Percentiles rank a stretch among this genome's conserved stretches.
These are phyloP conservation scores for Chroicocephalus ridibundus DNA, from an alignment of 2,113 vertebrate species.

Conservation along the genomic window DNA sequence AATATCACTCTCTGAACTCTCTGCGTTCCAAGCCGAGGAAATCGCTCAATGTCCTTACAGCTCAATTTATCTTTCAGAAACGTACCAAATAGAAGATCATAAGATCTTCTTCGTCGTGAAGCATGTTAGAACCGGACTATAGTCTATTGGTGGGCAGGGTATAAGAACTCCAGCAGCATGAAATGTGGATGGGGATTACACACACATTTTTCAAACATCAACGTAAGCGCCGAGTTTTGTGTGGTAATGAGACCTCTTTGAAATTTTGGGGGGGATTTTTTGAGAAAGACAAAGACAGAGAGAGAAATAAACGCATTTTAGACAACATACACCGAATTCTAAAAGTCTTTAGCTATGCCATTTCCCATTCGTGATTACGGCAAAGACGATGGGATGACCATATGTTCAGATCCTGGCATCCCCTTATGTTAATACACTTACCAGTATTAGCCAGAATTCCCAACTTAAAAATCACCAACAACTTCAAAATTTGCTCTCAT, in stretches of 20 bases:
- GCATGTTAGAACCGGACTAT: not conserved
- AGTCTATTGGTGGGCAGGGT: fast-evolving
- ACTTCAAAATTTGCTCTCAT: not conserved
- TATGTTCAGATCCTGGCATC: not conserved
- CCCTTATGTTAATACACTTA: not conserved
- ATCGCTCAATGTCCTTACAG: not conserved
- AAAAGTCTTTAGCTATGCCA: not conserved
- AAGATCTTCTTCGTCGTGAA: not conserved
- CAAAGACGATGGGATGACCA: not conserved
- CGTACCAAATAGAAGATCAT: not conserved
- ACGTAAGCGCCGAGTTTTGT: not conserved
- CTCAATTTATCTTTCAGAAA: not conserved
- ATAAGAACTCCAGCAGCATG: not conserved
- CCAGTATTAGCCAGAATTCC: not conserved
- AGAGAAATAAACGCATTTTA: not conserved
- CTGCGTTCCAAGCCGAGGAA: not conserved
- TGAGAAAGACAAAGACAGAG: not conserved
- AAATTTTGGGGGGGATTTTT: not conserved
- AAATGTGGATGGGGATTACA: not conserved
- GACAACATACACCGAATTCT: not conserved
- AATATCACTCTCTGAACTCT: not conserved
- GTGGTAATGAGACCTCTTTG: not conserved
- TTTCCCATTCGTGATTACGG: not conserved
- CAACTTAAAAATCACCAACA: not conserved
- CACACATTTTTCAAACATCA: not conserved